Conservation (phyloP, 2,888 invertebrate genomes). For the Acanthosoma haemorrhoidale region DNA sequence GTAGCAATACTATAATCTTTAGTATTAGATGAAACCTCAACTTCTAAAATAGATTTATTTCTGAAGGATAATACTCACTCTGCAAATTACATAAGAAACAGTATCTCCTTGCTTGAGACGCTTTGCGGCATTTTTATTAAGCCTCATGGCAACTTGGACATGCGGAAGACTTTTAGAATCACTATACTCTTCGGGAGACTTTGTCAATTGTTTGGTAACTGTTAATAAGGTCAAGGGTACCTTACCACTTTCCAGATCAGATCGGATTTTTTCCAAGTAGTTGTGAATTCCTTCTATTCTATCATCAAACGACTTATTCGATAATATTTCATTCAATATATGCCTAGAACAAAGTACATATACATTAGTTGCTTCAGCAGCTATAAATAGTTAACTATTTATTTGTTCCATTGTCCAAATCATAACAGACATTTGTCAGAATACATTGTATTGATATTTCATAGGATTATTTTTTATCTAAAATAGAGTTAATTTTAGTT, state of each 20-base stretch:
- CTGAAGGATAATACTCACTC: constrained; percentile 46
- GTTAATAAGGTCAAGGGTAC: constrained; percentile 71
- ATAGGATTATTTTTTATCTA: too few species aligned
- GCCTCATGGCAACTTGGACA: constrained; percentile 83
- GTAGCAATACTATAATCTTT: not conserved
- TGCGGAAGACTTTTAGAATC: constrained; percentile 79
- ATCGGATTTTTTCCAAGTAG: constrained; percentile 69
- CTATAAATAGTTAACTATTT: too few species aligned
- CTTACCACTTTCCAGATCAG: constrained; percentile 62
- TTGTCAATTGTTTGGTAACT: constrained; percentile 92
- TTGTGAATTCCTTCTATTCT: constrained; percentile 78
- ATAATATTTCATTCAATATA: constrained; percentile 75
- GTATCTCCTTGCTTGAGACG: constrained; percentile 89
- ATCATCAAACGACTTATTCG: constrained; percentile 72
- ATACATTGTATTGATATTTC: too few species aligned
- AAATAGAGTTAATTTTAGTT: too few species aligned
- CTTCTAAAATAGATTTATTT: not conserved
- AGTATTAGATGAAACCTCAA: not conserved
- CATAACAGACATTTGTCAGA: too few species aligned
- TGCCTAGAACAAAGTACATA: too few species aligned
- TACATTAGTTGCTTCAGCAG: too few species aligned
- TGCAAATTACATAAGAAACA: constrained; percentile 91
- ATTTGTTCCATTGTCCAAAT: too few species aligned
- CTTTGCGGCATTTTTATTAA: constrained; percentile 73
- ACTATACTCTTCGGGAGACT: constrained; percentile 86